Evolutionary conservation across 1,140 invertebrate species (phyloP).

Genomic region (Bursaphelenchus mucronatus): DNA sequence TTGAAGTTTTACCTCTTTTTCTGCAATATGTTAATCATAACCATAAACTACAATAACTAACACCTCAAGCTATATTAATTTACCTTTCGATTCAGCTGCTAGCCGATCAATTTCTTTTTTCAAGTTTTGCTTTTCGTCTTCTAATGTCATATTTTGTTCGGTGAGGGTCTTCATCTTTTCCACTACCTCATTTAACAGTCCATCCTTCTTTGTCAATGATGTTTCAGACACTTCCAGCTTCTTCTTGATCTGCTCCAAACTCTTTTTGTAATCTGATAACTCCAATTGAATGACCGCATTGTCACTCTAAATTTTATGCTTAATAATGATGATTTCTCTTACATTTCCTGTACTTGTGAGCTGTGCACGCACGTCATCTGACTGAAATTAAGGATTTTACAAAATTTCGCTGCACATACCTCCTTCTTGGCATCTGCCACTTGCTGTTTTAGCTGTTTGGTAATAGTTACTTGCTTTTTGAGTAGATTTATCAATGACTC

Average conservation of each 20-base stretch:
- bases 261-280: conserved; percentile 21
- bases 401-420: neutral
- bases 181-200: conserved; percentile 1
- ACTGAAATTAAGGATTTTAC: neutral
- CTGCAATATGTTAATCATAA: too few species aligned
- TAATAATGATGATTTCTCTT: neutral
- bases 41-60: neutral
- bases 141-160: conserved; percentile 5
- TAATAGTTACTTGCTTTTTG: neutral
- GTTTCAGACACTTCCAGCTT: conserved; percentile 2
- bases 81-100: neutral
- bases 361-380: neutral
- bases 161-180: conserved; percentile 14
- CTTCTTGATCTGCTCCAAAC: conserved; percentile 3
- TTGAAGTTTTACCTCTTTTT: neutral
- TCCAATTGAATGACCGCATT: neutral
- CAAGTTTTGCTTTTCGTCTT: neutral
- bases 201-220: conserved; percentile 9
- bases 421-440: conserved; percentile 9
- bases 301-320: neutral
- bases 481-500: conserved; percentile 15
- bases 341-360: conserved; percentile 13
- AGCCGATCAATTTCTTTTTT: neutral
- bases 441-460: conserved; percentile 3
- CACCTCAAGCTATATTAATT: neutral